Evolutionary conservation across 2,888 invertebrate genomes (phyloP), one percentile per base, ranked within the genome.

Genomic region (Aphodius sticticus): DNA sequence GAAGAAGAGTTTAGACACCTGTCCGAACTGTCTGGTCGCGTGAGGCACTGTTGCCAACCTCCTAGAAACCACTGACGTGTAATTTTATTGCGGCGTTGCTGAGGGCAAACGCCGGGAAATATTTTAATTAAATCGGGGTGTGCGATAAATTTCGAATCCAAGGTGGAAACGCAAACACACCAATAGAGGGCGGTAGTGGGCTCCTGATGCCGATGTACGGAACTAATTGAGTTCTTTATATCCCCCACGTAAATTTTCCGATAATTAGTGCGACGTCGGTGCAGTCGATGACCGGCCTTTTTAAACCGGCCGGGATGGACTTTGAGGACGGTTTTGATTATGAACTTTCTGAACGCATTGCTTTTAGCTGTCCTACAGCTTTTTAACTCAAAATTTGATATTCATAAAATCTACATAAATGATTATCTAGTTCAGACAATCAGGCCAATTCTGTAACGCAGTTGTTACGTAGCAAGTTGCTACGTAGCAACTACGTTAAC

Each of bases 1-100:
- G 53, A 53, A 37, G 35, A 74, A 74, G 36, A 35, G 37, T 35
- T 74, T 36, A 74, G 35, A 35, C 74, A 74, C 74, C 74, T 74
- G 74, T 74, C 53, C 7, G 53, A 9, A 1, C 53, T 53, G 53
- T 53, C 7, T 53, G 53, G 7, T 53, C 7, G 53, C 6, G 53
- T 53, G 9, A 53, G 12, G 9, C 53, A 53, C 53, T 53, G 53
- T 53, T 53, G 53, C 53, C 12, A 53, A 53, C 53, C 9, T 7
- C 12, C 53, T 12, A 53, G 53, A 9, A 53, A 53, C 7, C 53
- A 53, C 53, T 53, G 12, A 53, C 53, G 53, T 53, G 53, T 53
- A 53, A 12, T 53, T 53, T 53, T 53, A 12, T 53, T 53, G 12
- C 53, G 7, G 53, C 53, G 53, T 26, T 26, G 53, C 53, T 53